A percentile compares a stretch with the other conserved stretches of the same genome.
Evolutionary conservation across 2,888 invertebrate genomes (phyloP).

Genomic region (Neoitamus cyanurus): DNA sequence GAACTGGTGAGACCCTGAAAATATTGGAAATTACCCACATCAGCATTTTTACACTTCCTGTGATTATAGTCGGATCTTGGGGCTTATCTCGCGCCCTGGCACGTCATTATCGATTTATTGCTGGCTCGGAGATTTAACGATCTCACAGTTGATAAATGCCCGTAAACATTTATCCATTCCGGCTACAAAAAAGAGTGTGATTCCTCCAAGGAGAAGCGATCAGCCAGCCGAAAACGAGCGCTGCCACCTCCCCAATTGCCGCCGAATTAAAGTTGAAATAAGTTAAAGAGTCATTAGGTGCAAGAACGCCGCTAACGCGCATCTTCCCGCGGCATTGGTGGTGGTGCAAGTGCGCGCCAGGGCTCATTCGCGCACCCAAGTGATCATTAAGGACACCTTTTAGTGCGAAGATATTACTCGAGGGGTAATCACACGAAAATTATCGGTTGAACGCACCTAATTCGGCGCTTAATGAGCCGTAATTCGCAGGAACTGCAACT

Average conservation of each 20-base stretch:
- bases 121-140: not conserved
- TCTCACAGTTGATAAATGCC: constrained; percentile 25
- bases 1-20: not conserved
- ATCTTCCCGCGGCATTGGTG: not conserved
- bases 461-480: constrained; percentile 44
- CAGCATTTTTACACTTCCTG: constrained; percentile 35
- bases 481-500: constrained; percentile 39
- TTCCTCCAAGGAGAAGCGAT: constrained; percentile 11
- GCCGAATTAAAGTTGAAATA: constrained; percentile 21
- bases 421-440: constrained; percentile 45
- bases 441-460: constrained; percentile 46
- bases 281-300: constrained; percentile 21
- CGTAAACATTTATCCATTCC: not conserved
- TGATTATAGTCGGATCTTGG: constrained; percentile 9
- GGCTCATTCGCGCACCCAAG: constrained; percentile 19
- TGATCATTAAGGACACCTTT: constrained; percentile 47
- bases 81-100: constrained; percentile 25
- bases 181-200: constrained; percentile 23
- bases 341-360: not conserved
- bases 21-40: constrained; percentile 28
- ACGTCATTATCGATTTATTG: constrained; percentile 30
- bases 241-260: not conserved
- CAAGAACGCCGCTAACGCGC: not conserved
- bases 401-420: constrained; percentile 43
- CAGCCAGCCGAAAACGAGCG: constrained; percentile 21